These are phyloP conservation scores for Symphodus melops DNA, from an alignment of 2,113 vertebrate genomes.

Conservation along the genomic window DNA sequence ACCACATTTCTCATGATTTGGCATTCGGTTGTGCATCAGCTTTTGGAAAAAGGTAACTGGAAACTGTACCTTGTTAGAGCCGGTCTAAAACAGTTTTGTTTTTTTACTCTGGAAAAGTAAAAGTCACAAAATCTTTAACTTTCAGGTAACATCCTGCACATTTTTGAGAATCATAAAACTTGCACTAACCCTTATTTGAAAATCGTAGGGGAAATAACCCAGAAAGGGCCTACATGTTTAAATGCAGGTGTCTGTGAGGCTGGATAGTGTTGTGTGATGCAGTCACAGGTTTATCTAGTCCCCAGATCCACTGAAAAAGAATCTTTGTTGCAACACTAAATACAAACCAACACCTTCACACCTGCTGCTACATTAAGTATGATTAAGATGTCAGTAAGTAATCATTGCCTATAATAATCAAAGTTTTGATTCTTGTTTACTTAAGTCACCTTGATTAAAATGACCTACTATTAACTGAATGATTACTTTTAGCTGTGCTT, in stretches of 20 bases:
- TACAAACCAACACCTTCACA: neutral
- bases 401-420: conserved; percentile 33
- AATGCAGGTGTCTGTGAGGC: neutral
- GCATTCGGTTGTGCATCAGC: neutral
- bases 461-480: conserved; percentile 53
- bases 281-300: conserved; percentile 9
- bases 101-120: too few relatives aligned
- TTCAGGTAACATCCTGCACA: too few relatives aligned
- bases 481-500: conserved; percentile 56
- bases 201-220: neutral
- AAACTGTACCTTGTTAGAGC: neutral
- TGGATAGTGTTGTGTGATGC: neutral
- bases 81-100: neutral
- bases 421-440: conserved; percentile 29
- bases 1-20: neutral
- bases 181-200: too few relatives aligned
- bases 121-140: too few relatives aligned
- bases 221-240: neutral
- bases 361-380: conserved; percentile 41
- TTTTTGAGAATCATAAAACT: too few relatives aligned
- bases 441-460: conserved; percentile 53
- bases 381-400: conserved; percentile 45
- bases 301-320: conserved; percentile 34
- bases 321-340: conserved; percentile 14
- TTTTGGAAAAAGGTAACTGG: neutral